These are phyloP conservation scores for Agapornis roseicollis DNA, from an alignment of 2,113 vertebrate genomes.

Conservation along the genomic window DNA sequence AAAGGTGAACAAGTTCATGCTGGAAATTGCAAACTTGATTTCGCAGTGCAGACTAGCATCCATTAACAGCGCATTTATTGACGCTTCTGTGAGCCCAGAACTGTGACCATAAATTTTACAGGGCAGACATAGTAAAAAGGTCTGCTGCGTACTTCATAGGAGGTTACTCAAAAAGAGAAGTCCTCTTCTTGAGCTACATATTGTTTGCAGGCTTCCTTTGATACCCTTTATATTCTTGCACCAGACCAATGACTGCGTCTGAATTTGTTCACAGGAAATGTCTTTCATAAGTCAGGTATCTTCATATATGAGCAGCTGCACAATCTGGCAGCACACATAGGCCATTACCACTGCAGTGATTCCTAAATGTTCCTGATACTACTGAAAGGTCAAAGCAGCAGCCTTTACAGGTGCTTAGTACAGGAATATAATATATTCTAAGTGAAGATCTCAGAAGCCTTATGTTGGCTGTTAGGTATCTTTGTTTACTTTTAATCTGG, in stretches of 20 bases:
- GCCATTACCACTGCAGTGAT: not conserved
- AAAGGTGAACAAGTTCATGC: conserved; percentile 1
- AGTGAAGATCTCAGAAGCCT: not conserved
- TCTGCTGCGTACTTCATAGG: not conserved
- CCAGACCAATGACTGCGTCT: not conserved
- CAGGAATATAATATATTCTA: not conserved
- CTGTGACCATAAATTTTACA: not conserved
- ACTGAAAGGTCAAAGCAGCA: not conserved
- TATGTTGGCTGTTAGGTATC: not conserved
- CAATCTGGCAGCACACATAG: not conserved
- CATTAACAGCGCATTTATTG: not conserved
- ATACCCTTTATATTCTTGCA: not conserved
- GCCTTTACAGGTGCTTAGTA: not conserved
- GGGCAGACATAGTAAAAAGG: not conserved
- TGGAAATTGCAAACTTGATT: conserved; percentile 2
- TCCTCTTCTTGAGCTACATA: not conserved
- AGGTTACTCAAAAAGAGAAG: not conserved
- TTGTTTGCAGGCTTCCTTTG: not conserved
- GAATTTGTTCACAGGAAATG: not conserved
- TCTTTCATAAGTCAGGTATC: not conserved
- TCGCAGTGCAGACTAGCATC: not conserved
- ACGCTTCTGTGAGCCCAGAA: not conserved
- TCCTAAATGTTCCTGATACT: not conserved
- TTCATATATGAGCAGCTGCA: not conserved
- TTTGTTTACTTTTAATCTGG: not conserved